Base-by-base conservation (phyloP, 2,113 vertebrate genomes). In the Bubo blakistoni region DNA sequence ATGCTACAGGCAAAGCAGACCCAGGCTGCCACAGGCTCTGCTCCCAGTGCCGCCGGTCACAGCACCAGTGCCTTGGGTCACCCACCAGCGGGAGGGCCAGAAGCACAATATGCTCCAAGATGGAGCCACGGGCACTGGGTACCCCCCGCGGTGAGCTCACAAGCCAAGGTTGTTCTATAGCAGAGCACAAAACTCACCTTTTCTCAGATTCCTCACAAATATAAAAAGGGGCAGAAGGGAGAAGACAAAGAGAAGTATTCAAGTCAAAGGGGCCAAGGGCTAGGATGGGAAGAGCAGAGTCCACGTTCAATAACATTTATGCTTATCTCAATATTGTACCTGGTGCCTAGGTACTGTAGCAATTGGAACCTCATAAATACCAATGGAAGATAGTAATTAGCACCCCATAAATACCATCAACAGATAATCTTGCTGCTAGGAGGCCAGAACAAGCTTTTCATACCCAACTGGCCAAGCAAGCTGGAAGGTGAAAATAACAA, bases 321-420 rank as follows among this genome's bases (percentile, higher is more conserved):
- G 81, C 74, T 97, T 97, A 95, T 97, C 97, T 96, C 55, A 55
- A 22, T 93, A 46, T 32, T 71, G 81, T 88, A 74, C 58, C 63
- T 83, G 84, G 84, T 3, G 30, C 87, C 79, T 73, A 2, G 10
- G 88, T 52, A 34, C 89, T 82, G 61, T 10, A 79, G 77, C 10
- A 6, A 63, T 17, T 94, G 78, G 93, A 94, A 55, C 84, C 62
- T 88, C 92, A 59, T 96, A 96, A 96, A 95, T 83, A 70, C 74
- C 70, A 62, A 21, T 73, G 81, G 55, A 78, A 94, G 88, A 92
- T 7, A 94, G 95, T 66, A 89, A 91, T 83, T 96, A 94, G 86
- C 66, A 85, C 59, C 63, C 84, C 74, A 77, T 90, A 93, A 83
- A 83, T 67, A 83, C 63, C 81, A 52, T 47, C 44, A 80, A 67